phyloP scores from a whole-genome alignment of 2,797 vertebrate genomes.

The Pseudomugil tenellus region DNA sequence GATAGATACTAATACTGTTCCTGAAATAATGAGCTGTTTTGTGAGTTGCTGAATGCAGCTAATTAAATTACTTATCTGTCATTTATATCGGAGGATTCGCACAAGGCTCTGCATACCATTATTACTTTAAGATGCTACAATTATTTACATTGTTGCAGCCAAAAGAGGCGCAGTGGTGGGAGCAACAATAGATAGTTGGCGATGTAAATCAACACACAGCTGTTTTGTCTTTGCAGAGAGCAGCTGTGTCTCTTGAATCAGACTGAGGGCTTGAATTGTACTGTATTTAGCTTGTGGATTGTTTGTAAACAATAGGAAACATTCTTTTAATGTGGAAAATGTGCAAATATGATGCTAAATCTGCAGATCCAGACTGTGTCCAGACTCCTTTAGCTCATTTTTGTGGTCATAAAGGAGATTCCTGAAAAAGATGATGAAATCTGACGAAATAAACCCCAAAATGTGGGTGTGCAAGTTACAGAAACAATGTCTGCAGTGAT shows the following conservation, averaged over 20 bases:
- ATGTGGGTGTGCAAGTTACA: background rate
- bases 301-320: too few species aligned
- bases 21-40: background rate
- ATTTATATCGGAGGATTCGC: background rate
- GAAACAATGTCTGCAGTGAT: background rate
- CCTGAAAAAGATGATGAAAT: background rate
- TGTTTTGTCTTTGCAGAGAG: background rate
- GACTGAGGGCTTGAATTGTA: background rate
- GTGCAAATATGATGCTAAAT: background rate
- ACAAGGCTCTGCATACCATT: background rate
- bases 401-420: background rate
- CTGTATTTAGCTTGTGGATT: background rate
- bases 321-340: background rate
- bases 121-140: background rate
- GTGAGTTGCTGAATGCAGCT: background rate
- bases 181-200: background rate
- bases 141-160: background rate
- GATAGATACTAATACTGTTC: background rate
- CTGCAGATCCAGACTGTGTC: background rate
- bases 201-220: background rate
- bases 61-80: background rate
- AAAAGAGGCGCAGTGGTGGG: background rate
- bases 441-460: background rate
- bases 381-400: background rate
- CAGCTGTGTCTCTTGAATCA: background rate